phyloP scores from a whole-genome alignment of 2,888 invertebrate species.

The Xanthia togata region DNA sequence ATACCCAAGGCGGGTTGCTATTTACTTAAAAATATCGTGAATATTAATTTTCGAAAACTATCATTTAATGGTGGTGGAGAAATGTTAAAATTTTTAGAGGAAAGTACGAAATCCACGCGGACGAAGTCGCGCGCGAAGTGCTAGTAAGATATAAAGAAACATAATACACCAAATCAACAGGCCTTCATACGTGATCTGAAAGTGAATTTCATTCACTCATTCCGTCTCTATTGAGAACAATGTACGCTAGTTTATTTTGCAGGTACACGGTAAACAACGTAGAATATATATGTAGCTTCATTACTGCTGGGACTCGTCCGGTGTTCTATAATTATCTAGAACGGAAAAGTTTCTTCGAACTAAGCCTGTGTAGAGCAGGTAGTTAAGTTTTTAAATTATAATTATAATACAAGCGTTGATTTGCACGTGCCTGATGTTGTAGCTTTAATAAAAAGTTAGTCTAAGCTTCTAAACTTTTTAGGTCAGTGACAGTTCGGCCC shows the following conservation, averaged over 20 bases:
- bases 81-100: no score
- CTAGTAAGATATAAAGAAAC: constrained; percentile 39
- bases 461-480: no score
- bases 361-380: constrained; percentile 1
- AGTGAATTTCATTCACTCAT: constrained; percentile 49
- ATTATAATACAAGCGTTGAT: constrained; percentile 14
- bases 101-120: no score
- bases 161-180: constrained; percentile 67
- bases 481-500: no score
- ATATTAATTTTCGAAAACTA: no score
- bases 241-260: constrained; percentile 51
- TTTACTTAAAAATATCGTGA: no score
- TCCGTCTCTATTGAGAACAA: constrained; percentile 46
- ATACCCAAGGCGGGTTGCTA: no score
- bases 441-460: neutral
- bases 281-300: constrained; percentile 38
- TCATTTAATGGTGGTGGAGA: no score
- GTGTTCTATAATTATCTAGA: constrained; percentile 39
- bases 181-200: constrained; percentile 62
- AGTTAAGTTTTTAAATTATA: constrained; percentile 4
- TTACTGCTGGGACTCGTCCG: constrained; percentile 36
- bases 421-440: neutral
- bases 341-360: constrained; percentile 26
- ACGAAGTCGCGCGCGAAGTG: neutral
- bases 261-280: constrained; percentile 51